Evolutionary conservation across 2,797 vertebrate genomes (phyloP), one percentile per base, ranked within the genome.

Genomic region (Siniperca undulata): DNA sequence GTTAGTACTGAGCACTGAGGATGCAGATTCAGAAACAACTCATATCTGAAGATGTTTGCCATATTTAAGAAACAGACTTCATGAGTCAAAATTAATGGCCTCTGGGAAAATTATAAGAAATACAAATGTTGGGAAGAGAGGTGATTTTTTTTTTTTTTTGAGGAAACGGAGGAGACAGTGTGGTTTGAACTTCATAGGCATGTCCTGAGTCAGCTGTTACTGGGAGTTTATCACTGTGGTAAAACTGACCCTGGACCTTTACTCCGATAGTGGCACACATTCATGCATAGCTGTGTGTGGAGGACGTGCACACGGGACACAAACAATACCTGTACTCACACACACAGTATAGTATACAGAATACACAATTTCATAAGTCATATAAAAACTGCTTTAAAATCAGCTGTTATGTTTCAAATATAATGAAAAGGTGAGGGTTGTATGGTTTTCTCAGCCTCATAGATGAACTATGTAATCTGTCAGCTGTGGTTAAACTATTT

Each of bases 161-260:
- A 59, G 69, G 27, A 58, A 52, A 58, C 2, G 10, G 34, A 46
- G 4, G 42, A 44, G 44, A 22, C 3, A 5, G 40, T 12, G 16
- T 44, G 60, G 64, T 73, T 70, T 91, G 79, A 91, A 90, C 80
- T 83, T 88, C 66, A 80, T 30, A 60, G 10, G 62, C 50, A 48
- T 80, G 27, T 81, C 69, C 89, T 82, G 88, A 91, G 76, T 94
- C 88, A 94, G 90, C 92, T 77, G 70, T 44, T 77, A 71, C 62
- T 73, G 65, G 19, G 48, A 78, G 66, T 89, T 95, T 87, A 92
- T 92, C 78, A 52, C 46, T 13, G 59, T 70, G 60, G 82, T 92
- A 82, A 92, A 90, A 76, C 16, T 84, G 79, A 87, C 61, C 52
- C 66, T 87, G 75, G 50, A 20, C 46, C 60, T 80, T 65, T 64